A percentile compares a stretch with the other conserved stretches of the same genome.
Evolutionary conservation across 2,113 vertebrate species (phyloP).

Genomic region (Puntigrus tetrazona): DNA sequence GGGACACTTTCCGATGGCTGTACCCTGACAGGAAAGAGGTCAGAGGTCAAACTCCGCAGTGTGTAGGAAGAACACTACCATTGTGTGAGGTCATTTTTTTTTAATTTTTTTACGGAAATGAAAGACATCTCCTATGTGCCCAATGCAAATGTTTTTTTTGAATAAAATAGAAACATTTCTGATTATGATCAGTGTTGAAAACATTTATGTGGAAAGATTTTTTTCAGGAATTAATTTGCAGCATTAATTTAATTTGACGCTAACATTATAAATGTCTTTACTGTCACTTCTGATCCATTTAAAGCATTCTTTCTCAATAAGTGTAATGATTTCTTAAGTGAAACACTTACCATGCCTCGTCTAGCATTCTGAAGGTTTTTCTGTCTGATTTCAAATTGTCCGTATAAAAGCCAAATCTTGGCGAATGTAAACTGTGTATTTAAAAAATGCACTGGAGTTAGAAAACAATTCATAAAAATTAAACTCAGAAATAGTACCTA

Average conservation of each 20-base stretch:
- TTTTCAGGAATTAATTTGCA: background rate
- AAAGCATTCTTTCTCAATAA: background rate
- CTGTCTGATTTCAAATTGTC: conserved; percentile 95
- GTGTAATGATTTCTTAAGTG: background rate
- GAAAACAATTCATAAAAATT: background rate
- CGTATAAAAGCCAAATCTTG: conserved; percentile 95
- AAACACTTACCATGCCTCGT: conserved; percentile 84
- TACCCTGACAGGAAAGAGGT: conserved; percentile 76
- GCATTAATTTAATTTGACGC: background rate
- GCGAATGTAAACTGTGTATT: conserved; percentile 91
- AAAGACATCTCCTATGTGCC: background rate
- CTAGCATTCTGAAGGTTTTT: conserved; percentile 90
- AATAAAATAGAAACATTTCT: background rate
- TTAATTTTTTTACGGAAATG: too few species aligned
- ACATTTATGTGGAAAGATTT: background rate
- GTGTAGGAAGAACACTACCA: background rate
- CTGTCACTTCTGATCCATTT: background rate
- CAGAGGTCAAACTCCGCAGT: background rate
- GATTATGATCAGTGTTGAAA: background rate
- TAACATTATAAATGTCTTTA: background rate
- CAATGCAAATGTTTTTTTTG: too few species aligned
- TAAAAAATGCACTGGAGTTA: conserved; percentile 31
- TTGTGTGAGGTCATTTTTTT: background rate
- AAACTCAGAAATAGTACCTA: background rate
- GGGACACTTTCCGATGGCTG: conserved; percentile 91